Evolutionary conservation across 1,140 invertebrate species (phyloP), one percentile per base, ranked within the genome.

Genomic region (Eurosta solidaginis): DNA sequence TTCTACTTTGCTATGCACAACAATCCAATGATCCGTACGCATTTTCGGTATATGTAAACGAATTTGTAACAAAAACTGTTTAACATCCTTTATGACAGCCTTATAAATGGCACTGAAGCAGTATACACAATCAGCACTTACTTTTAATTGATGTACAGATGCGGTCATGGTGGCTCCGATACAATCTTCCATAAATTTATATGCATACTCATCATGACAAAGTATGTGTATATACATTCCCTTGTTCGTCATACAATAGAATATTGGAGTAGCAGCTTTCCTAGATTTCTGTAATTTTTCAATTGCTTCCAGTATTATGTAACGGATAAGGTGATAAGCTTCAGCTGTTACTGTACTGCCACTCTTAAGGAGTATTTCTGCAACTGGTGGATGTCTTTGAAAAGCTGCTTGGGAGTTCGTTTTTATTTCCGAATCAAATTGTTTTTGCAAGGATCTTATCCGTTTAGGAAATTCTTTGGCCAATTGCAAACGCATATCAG

Each of bases 391-490:
- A 44, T n/a, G n/a, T n/a, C 52, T 25, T 0, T 44, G 22, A 52
- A n/a, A 0, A 14, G 3, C 5, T 4, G 17, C 6, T 9, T 40
- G 12, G n/a, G 17, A 14, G 47, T 78, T 76, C 6, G 17, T 2
- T 1, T 12, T 27, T 2, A n/a, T 36, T 42, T 49, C 49, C 2
- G 73, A 40, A 3, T 75, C 78, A 1, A 78, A 36, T 14, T 50
- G 78, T 44, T 76, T 47, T 76, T 78, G 49, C 50, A 78, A 74
- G 25, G 76, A 63, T 20, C 52, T 27, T n/a, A 78, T 78, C 49
- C 76, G 50, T 1, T 14, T 47, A 3, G 44, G 22, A 36, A 78
- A 78, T 6, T 20, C 7, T 20, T 33, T 22, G 20, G 54, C 77
- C 10, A 77, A 6, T 0, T 52, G 20, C 7, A 44, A 22, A 7